phyloP scores from a whole-genome alignment of 2,888 invertebrate genomes.

The Pharmacophagus antenor region DNA sequence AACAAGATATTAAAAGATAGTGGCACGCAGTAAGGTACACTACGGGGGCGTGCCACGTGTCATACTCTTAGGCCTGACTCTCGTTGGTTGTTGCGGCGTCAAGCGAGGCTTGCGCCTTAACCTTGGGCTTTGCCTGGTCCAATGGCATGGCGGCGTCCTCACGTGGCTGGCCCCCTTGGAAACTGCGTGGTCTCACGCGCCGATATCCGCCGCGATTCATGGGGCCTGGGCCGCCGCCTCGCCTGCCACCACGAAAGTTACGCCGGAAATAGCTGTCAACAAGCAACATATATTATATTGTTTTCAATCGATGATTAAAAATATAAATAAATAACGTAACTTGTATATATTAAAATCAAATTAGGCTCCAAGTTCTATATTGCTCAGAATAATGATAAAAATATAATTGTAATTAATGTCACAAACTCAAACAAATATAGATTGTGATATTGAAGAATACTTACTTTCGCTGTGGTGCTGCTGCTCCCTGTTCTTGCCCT shows the following conservation, averaged over 20 bases:
- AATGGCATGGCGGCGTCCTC: slow-evolving; percentile 37
- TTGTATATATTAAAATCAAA: too few species aligned
- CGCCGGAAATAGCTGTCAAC: slow-evolving; percentile 85
- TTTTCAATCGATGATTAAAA: background rate
- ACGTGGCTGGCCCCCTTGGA: slow-evolving; percentile 49
- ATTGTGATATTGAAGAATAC: too few species aligned
- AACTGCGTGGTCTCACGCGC: slow-evolving; percentile 65
- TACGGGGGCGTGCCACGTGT: slow-evolving; percentile 60
- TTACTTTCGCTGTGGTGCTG: slow-evolving; percentile 73
- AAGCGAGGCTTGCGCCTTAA: slow-evolving; percentile 63
- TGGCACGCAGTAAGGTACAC: slow-evolving; percentile 61
- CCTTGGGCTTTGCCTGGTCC: slow-evolving; percentile 56
- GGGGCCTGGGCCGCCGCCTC: slow-evolving; percentile 68
- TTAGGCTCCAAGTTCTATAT: too few species aligned
- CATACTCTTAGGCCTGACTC: slow-evolving; percentile 71
- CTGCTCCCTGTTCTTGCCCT: slow-evolving; percentile 65
- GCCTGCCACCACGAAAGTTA: slow-evolving; percentile 86
- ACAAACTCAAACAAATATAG: too few species aligned
- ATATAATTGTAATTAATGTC: too few species aligned
- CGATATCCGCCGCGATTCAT: slow-evolving; percentile 70
- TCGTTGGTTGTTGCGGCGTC: slow-evolving; percentile 74
- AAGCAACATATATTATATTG: background rate
- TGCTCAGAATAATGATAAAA: too few species aligned
- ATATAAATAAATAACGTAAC: too few species aligned
- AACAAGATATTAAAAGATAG: slow-evolving; percentile 53